Evolutionary conservation across 2,888 invertebrate genomes (phyloP).

Genomic region (Ennomos erosarius): DNA sequence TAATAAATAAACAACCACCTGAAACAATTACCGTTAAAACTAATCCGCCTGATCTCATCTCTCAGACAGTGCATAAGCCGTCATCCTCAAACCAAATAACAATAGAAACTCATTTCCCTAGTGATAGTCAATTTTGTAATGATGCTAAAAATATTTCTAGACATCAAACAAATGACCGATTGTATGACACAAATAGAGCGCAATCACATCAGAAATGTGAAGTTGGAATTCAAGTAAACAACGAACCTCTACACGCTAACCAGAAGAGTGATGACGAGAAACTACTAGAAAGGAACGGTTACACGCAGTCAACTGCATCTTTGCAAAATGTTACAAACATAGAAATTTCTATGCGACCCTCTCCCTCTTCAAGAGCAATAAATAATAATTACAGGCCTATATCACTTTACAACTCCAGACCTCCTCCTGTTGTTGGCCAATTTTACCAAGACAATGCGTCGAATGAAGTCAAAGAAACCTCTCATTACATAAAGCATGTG

Average conservation of each 20-base stretch:
- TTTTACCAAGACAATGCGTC: slow-evolving; percentile 67
- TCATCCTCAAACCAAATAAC: slow-evolving; percentile 72
- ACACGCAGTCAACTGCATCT: slow-evolving; percentile 69
- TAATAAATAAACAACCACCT: slow-evolving; percentile 67
- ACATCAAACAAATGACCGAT: slow-evolving; percentile 50
- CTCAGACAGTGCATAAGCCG: slow-evolving; percentile 76
- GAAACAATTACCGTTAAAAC: slow-evolving; percentile 59
- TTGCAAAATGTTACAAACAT: slow-evolving; percentile 81
- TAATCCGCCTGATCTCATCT: slow-evolving; percentile 79
- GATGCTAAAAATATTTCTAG: slow-evolving; percentile 49
- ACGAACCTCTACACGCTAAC: slow-evolving; percentile 61
- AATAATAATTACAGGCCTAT: slow-evolving; percentile 78
- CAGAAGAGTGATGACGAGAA: slow-evolving; percentile 84
- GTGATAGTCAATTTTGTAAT: slow-evolving; percentile 62
- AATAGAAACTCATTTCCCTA: slow-evolving; percentile 79
- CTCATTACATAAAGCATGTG: slow-evolving; percentile 76
- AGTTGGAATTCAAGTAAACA: slow-evolving; percentile 67
- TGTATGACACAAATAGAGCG: slow-evolving; percentile 48
- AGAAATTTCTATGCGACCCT: slow-evolving; percentile 75
- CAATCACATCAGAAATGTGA: slow-evolving; percentile 64
- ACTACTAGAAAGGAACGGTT: slow-evolving; percentile 71
- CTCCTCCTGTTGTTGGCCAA: slow-evolving; percentile 56
- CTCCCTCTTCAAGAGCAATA: slow-evolving; percentile 60
- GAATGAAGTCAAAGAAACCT: slow-evolving; percentile 76
- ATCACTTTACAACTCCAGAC: slow-evolving; percentile 71